These are phyloP conservation scores for Xanthia togata DNA, from an alignment of 2,888 invertebrate species.

Conservation along the genomic window DNA sequence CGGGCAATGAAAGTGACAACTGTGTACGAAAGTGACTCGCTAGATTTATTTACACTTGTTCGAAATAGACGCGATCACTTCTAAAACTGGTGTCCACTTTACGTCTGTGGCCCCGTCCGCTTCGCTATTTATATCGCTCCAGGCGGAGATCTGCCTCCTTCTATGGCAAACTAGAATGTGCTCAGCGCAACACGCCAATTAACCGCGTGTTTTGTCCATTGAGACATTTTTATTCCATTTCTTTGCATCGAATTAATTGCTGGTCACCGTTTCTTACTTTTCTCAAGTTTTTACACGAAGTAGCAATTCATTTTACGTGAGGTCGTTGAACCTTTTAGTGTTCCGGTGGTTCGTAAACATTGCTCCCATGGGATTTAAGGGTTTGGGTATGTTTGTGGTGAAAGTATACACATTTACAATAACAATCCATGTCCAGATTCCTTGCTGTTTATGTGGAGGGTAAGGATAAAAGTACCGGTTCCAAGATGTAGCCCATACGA, in stretches of 20 bases:
- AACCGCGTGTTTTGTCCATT: slow-evolving; percentile 79
- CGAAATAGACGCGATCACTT: slow-evolving; percentile 86
- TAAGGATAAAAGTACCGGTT: slow-evolving; percentile 64
- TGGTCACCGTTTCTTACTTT: slow-evolving; percentile 72
- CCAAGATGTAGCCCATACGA: slow-evolving; percentile 47
- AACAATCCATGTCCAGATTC: slow-evolving; percentile 65
- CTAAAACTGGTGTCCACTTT: slow-evolving; percentile 88
- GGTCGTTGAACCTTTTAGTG: slow-evolving; percentile 81
- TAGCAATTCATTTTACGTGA: slow-evolving; percentile 74
- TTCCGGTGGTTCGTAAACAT: slow-evolving; percentile 81
- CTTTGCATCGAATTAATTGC: slow-evolving; percentile 76
- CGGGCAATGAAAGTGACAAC: slow-evolving; percentile 86
- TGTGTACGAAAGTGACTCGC: slow-evolving; percentile 85
- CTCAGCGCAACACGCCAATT: slow-evolving; percentile 79
- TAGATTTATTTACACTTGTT: slow-evolving; percentile 89
- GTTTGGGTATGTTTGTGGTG: slow-evolving; percentile 74
- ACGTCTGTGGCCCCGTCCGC: slow-evolving; percentile 81
- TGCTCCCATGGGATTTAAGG: slow-evolving; percentile 73
- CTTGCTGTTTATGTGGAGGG: slow-evolving; percentile 56
- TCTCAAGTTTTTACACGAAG: slow-evolving; percentile 69
- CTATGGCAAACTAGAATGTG: slow-evolving; percentile 85
- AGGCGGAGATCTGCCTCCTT: slow-evolving; percentile 85
- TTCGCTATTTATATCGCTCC: slow-evolving; percentile 86
- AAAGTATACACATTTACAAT: slow-evolving; percentile 74
- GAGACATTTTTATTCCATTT: slow-evolving; percentile 81